Base-by-base conservation (phyloP, 2,888 invertebrate genomes). In the Pterostichus madidus region DNA sequence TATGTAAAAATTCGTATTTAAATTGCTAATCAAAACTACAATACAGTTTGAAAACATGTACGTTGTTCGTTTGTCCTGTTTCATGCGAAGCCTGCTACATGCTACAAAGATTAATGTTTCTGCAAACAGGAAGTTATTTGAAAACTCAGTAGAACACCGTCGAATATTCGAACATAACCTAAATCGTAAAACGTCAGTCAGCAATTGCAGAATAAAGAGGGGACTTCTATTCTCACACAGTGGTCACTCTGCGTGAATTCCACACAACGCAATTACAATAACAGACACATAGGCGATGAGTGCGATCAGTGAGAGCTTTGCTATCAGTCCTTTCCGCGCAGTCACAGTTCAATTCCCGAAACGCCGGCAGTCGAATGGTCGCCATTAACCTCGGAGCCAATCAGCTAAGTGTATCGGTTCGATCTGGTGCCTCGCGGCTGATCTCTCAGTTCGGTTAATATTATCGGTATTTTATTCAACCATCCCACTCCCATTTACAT, bases 301-400 rank as follows among this genome's bases (percentile, higher is more conserved):
- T 44, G 46, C 5, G 39, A 8, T 46, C 44, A 46, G 35, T 68
- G 15, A 6, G 39, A 39, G 6, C 11, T 4, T 24, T 1, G 31
- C 24, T 15, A 64, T 39, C 39, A 71, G 35, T 35, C 39, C 39
- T 32, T 39, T 71, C 32, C 71, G 39, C 39, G 15, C 39, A 71
- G n/a, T 13, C 61, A 61, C n/a, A 39, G 39, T 71, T 39, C 71
- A 71, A 71, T 71, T 71, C 71, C 61, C 39, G 39, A 71, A 71
- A 71, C 71, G 39, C 35, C 11, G 15, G 13, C 71, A 32, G 32
- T 5, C 15, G 46, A 44, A 73, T 73, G 24, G 44, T 24, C 13
- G 8, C 80, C 61, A 80, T 80, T 80, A 80, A 52, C 80, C 53
- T 49, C 68, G 52, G 15, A 68, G 80, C 80, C 80, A 80, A 80